Evolutionary conservation across 2,797 vertebrate genomes (phyloP).

Genomic region (Gymnopithys bicolor): DNA sequence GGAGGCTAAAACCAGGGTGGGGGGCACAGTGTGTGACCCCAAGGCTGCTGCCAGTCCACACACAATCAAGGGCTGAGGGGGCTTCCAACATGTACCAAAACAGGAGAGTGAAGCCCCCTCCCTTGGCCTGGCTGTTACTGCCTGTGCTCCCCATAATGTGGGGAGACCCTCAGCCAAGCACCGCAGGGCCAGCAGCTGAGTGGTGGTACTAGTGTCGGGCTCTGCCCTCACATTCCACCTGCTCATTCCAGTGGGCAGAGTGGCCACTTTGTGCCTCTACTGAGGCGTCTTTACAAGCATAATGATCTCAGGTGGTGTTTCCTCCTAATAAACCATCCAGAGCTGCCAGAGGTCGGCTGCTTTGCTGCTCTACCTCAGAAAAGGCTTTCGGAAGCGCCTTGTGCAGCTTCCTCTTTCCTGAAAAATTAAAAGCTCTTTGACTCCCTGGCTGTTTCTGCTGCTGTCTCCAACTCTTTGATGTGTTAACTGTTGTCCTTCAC

Average conservation of each 20-base stretch:
- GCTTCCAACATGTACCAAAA: rapidly evolving
- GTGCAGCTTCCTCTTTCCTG: neutral
- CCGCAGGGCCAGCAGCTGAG: neutral
- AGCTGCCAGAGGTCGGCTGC: neutral
- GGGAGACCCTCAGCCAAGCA: neutral
- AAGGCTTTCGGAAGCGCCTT: neutral
- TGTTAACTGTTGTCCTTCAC: slow-evolving; percentile 80
- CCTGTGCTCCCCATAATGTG: neutral
- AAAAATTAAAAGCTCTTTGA: slow-evolving; percentile 51
- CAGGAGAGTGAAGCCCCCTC: too few relatives aligned
- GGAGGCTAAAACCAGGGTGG: rapidly evolving
- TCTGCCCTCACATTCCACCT: neutral
- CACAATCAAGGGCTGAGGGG: rapidly evolving
- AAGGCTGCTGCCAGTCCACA: neutral
- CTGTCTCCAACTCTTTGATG: slow-evolving; percentile 74
- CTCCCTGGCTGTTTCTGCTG: neutral
- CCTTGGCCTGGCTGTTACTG: neutral
- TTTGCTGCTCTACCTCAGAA: neutral
- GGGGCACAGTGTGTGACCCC: neutral
- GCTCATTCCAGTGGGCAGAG: neutral
- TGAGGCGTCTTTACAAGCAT: neutral
- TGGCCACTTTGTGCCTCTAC: neutral
- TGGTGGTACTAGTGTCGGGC: neutral
- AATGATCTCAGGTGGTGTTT: neutral
- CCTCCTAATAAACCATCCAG: neutral